Conservation (phyloP, 2,888 invertebrate genomes). For the Chorisops tibialis region DNA sequence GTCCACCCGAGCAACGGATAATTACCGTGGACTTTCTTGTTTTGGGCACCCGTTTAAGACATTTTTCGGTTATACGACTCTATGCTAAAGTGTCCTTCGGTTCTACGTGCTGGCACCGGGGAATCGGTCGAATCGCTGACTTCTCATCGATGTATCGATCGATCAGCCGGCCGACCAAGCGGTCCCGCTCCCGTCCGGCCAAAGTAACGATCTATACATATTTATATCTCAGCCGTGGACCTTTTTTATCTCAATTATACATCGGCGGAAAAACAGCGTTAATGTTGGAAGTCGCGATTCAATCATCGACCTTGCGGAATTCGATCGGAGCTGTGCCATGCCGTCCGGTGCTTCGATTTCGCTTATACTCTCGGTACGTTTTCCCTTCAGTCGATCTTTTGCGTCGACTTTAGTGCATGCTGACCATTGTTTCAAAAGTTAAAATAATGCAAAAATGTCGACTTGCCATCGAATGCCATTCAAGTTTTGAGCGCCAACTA, state of each 20-base stretch:
- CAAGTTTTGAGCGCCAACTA: conserved; percentile 22
- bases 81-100: conserved; percentile 1
- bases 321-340: conserved; percentile 29
- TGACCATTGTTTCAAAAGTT: conserved; percentile 32
- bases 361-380: background rate
- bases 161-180: background rate
- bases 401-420: conserved; percentile 22
- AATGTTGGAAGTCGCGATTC: conserved; percentile 33
- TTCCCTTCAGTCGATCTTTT: background rate
- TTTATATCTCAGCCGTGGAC: conserved; percentile 37
- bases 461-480: conserved; percentile 29
- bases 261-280: conserved; percentile 35
- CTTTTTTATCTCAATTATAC: conserved; percentile 40
- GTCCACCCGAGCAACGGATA: conserved; percentile 38
- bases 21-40: conserved; percentile 37
- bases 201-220: conserved; percentile 36
- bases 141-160: conserved; percentile 4
- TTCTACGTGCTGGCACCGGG: background rate
- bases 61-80: conserved; percentile 17
- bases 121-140: background rate
- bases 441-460: conserved; percentile 40
- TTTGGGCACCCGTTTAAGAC: conserved; percentile 29
- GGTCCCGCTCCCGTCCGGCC: background rate
- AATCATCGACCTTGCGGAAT: conserved; percentile 40
- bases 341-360: background rate